phyloP scores from a whole-genome alignment of 2,888 invertebrate genomes.

The Erebia aethiops region DNA sequence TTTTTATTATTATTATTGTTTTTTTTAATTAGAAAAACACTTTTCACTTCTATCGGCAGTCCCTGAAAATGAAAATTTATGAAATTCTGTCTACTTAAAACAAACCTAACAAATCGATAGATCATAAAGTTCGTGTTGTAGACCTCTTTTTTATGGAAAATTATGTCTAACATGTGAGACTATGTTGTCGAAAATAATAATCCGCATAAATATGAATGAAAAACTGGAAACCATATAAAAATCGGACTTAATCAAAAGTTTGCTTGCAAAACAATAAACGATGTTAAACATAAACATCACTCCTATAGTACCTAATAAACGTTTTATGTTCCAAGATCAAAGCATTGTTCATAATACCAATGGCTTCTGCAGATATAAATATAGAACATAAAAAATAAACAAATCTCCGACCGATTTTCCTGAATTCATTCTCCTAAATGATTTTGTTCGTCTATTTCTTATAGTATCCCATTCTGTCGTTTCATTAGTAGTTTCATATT shows the following conservation, averaged over 20 bases:
- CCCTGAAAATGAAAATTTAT: too few relatives aligned
- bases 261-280: conserved; percentile 29
- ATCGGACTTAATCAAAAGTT: conserved; percentile 24
- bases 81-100: too few relatives aligned
- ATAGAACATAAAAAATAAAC: conserved; percentile 20
- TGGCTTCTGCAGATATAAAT: conserved; percentile 24
- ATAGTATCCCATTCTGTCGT: neutral
- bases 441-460: too few relatives aligned
- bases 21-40: too few relatives aligned
- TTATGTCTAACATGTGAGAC: too few relatives aligned
- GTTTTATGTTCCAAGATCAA: conserved; percentile 36
- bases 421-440: neutral
- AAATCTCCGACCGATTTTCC: neutral
- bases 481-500: neutral
- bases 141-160: too few relatives aligned
- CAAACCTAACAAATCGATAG: too few relatives aligned
- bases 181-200: neutral
- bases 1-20: too few relatives aligned
- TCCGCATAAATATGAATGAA: neutral
- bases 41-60: too few relatives aligned
- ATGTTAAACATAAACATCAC: conserved; percentile 26
- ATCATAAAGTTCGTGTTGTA: too few relatives aligned
- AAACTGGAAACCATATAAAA: conserved; percentile 17
- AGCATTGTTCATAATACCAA: conserved; percentile 22
- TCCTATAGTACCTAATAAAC: conserved; percentile 19